Percentiles rank a stretch among this genome's conserved stretches.
phyloP scores from a whole-genome alignment of 2,113 vertebrate species.

The Brienomyrus longianalis region DNA sequence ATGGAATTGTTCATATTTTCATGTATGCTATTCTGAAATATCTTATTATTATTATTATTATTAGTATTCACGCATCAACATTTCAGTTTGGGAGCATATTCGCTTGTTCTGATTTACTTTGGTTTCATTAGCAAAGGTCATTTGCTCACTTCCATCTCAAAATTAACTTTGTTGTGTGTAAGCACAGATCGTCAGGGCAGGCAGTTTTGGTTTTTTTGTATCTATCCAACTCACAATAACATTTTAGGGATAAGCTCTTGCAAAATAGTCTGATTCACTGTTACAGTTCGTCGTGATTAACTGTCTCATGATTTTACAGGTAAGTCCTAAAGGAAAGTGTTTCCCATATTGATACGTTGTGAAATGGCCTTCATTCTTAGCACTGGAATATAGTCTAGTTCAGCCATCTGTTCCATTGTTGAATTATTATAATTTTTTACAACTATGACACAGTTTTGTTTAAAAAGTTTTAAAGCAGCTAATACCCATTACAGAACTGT shows the following conservation, averaged over 20 bases:
- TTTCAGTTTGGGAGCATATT: not conserved
- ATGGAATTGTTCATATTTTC: not conserved
- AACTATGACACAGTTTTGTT: constrained; percentile 16
- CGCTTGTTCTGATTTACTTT: not conserved
- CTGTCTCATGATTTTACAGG: not conserved
- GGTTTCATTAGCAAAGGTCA: not conserved
- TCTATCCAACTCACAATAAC: not conserved
- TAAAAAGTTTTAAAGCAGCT: constrained; percentile 19
- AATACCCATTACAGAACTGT: constrained; percentile 3
- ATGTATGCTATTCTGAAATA: not conserved
- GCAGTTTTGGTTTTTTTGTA: not conserved
- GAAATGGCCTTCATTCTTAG: not conserved
- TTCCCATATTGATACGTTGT: not conserved
- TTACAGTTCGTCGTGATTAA: not conserved
- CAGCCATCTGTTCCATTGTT: not conserved
- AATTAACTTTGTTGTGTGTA: not conserved
- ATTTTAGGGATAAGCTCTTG: not conserved
- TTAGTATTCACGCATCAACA: not conserved
- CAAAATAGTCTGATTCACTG: not conserved
- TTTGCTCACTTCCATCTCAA: not conserved
- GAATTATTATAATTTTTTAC: not conserved
- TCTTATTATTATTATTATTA: not conserved
- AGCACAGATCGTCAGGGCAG: not conserved
- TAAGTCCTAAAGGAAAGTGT: not conserved
- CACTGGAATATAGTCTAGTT: not conserved